phyloP scores from a whole-genome alignment of 1,140 invertebrate genomes.

The Wiebesia pumilae region DNA sequence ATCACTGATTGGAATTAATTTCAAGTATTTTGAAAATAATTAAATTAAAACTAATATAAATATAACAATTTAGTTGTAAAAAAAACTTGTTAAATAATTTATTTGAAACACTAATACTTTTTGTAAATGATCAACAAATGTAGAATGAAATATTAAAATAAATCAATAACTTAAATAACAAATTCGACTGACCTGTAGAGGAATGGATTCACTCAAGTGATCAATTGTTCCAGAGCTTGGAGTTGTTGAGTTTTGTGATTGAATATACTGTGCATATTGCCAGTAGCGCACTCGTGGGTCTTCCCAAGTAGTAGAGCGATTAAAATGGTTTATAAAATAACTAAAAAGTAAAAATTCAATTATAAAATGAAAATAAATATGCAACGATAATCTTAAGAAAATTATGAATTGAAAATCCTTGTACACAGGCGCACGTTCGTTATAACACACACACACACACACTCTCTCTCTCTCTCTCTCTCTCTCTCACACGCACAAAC shows the following conservation, averaged over 20 bases:
- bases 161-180: not conserved
- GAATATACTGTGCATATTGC: slow-evolving; percentile 72
- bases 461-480: too few species aligned
- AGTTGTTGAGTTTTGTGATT: slow-evolving; percentile 68
- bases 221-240: slow-evolving; percentile 72
- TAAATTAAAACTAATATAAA: too few species aligned
- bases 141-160: not conserved
- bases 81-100: too few species aligned
- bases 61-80: too few species aligned
- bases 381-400: not conserved
- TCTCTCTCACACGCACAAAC: too few species aligned
- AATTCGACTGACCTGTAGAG: slow-evolving; percentile 74
- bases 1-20: not conserved
- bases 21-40: too few species aligned
- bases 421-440: too few species aligned
- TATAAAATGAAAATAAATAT: not conserved
- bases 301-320: slow-evolving; percentile 82
- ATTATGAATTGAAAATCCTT: not conserved
- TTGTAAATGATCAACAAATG: too few species aligned
- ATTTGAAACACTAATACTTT: too few species aligned
- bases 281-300: slow-evolving; percentile 79
- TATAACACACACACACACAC: too few species aligned
- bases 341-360: slow-evolving; percentile 73
- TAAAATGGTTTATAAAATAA: slow-evolving; percentile 86
- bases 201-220: slow-evolving; percentile 75